Percentiles rank a stretch among this genome's conserved stretches.
These are phyloP conservation scores for Agrotis exclamationis DNA, from an alignment of 2,888 invertebrate species.

Conservation along the genomic window DNA sequence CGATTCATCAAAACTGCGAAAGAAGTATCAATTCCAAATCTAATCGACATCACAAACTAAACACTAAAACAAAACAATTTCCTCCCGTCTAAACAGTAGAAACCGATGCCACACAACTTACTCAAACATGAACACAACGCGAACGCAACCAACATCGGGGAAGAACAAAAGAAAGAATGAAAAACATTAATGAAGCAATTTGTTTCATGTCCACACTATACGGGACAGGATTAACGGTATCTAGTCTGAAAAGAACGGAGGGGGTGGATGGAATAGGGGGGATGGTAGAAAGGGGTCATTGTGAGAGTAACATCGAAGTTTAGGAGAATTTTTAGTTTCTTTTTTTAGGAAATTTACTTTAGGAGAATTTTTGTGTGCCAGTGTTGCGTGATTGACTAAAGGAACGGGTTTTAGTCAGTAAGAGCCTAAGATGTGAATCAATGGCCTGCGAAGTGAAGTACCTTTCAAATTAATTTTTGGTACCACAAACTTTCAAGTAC, in stretches of 20 bases:
- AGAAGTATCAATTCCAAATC: neutral
- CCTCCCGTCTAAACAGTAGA: conserved; percentile 17
- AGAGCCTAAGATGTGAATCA: too few relatives aligned
- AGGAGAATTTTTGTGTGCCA: too few relatives aligned
- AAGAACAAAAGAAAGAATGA: conserved; percentile 56
- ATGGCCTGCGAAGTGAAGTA: too few relatives aligned
- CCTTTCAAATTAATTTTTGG: too few relatives aligned
- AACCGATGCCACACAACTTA: conserved; percentile 27
- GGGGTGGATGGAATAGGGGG: conserved; percentile 21
- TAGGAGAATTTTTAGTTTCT: neutral
- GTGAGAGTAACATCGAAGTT: conserved; percentile 36
- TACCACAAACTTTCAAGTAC: too few relatives aligned
- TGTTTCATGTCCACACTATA: conserved; percentile 67
- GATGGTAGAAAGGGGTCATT: conserved; percentile 1
- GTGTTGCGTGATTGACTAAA: too few relatives aligned
- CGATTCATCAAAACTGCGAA: neutral
- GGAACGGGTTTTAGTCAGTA: too few relatives aligned
- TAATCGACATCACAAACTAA: conserved; percentile 2
- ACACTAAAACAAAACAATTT: conserved; percentile 28
- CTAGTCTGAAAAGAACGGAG: conserved; percentile 63
- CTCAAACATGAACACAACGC: conserved; percentile 47
- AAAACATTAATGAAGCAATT: conserved; percentile 72
- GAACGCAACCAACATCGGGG: conserved; percentile 22
- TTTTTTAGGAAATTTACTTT: too few relatives aligned
- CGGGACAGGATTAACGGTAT: conserved; percentile 67